These are phyloP conservation scores for Heteropelma amictum DNA, from an alignment of 2,888 invertebrate species.

Conservation along the genomic window DNA sequence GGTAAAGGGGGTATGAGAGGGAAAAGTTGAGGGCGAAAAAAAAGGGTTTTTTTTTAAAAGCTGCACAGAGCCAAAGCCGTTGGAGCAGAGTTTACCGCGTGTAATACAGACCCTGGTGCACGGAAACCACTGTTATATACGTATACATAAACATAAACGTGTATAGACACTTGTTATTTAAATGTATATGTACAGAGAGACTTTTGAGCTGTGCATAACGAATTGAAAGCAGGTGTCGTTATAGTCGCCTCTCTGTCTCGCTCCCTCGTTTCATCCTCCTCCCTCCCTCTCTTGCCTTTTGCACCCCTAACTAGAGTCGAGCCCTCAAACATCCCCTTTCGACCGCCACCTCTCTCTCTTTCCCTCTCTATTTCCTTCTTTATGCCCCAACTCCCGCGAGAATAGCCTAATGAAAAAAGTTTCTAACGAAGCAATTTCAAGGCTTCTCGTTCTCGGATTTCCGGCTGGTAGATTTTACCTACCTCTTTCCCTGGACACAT, in stretches of 20 bases:
- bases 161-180: no score
- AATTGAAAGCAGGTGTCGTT: constrained; percentile 58
- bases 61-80: constrained; percentile 47
- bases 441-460: constrained; percentile 58
- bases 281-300: constrained; percentile 7
- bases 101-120: constrained; percentile 30
- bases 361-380: constrained; percentile 24
- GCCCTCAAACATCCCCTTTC: constrained; percentile 36
- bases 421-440: constrained; percentile 58
- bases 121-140: constrained; percentile 18
- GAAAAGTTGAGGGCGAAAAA: constrained; percentile 31
- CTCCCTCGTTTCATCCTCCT: constrained; percentile 38
- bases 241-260: constrained; percentile 37
- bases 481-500: constrained; percentile 17
- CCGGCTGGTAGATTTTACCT: constrained; percentile 52
- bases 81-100: constrained; percentile 37
- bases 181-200: constrained; percentile 21
- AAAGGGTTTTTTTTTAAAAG: constrained; percentile 47
- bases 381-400: constrained; percentile 43
- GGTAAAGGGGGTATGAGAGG: not conserved
- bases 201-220: constrained; percentile 50
- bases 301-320: not conserved
- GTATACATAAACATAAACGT: constrained; percentile 6
- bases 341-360: constrained; percentile 4
- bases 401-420: constrained; percentile 58